Conservation (phyloP, 1,140 invertebrate genomes). For the Papilio machaon region DNA sequence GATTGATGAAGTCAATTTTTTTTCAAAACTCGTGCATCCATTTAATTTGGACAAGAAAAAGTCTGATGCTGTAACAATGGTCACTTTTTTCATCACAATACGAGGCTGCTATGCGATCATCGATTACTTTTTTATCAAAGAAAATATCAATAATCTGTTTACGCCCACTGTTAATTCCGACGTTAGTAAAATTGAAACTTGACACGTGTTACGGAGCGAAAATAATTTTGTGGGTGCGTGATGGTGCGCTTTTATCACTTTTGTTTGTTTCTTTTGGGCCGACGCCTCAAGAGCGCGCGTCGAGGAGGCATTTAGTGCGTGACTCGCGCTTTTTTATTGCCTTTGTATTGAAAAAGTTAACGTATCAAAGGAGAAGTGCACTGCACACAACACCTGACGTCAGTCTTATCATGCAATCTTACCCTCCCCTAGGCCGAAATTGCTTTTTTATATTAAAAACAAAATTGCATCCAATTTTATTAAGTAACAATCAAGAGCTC, state of each 20-base stretch:
- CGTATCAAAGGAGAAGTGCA: slow-evolving; percentile 59
- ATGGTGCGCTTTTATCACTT: slow-evolving; percentile 74
- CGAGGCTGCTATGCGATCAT: slow-evolving; percentile 71
- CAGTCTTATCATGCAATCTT: slow-evolving; percentile 54
- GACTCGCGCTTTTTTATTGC: slow-evolving; percentile 78
- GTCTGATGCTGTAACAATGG: slow-evolving; percentile 69
- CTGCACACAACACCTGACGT: slow-evolving; percentile 66
- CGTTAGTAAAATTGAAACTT: slow-evolving; percentile 79
- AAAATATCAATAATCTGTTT: slow-evolving; percentile 80
- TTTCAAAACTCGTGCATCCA: slow-evolving; percentile 63
- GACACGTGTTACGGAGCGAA: slow-evolving; percentile 79
- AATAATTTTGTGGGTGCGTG: slow-evolving; percentile 77
- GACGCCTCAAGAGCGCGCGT: slow-evolving; percentile 61
- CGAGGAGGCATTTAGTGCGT: slow-evolving; percentile 76
- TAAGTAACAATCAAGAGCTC: slow-evolving; percentile 45
- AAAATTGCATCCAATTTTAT: slow-evolving; percentile 69
- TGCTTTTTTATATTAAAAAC: slow-evolving; percentile 48
- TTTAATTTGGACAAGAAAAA: slow-evolving; percentile 69
- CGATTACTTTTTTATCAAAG: slow-evolving; percentile 79
- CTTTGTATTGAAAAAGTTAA: slow-evolving; percentile 78
- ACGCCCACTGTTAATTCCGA: slow-evolving; percentile 80
- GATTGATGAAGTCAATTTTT: slow-evolving; percentile 79
- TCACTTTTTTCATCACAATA: slow-evolving; percentile 64
- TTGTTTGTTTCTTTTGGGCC: slow-evolving; percentile 77
- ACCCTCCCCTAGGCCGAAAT: slow-evolving; percentile 51